A percentile compares a stretch with the other conserved stretches of the same genome.
phyloP scores from a whole-genome alignment of 1,140 invertebrate genomes.

The Ptiloglossa arizonensis region DNA sequence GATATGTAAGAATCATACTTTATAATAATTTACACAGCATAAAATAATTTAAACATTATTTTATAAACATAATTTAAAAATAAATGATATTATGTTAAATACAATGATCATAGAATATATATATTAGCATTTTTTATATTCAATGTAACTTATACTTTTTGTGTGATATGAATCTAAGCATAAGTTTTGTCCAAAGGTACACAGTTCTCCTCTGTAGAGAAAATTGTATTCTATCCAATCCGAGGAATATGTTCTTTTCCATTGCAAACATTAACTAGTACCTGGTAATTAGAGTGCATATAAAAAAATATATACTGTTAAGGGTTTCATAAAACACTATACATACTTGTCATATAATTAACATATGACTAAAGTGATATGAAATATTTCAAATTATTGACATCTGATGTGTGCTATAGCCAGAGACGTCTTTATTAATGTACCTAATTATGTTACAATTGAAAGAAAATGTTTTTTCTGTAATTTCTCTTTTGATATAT shows the following conservation, averaged over 20 bases:
- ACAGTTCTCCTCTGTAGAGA: background rate
- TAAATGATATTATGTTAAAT: conserved; percentile 5
- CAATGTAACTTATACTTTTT: background rate
- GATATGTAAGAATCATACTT: background rate
- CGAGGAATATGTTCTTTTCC: conserved; percentile 11
- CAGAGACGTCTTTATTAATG: background rate
- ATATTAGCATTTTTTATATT: conserved; percentile 7
- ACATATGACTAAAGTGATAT: conserved; percentile 20
- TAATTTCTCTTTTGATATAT: background rate
- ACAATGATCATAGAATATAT: background rate
- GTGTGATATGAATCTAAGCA: background rate
- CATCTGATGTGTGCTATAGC: conserved; percentile 15
- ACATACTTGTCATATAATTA: conserved; percentile 28
- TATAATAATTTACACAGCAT: background rate
- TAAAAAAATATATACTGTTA: conserved; percentile 23
- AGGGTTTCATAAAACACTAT: conserved; percentile 9
- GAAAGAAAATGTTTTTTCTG: background rate
- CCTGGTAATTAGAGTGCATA: conserved; percentile 38
- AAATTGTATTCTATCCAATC: conserved; percentile 9
- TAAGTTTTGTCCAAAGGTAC: conserved; percentile 32
- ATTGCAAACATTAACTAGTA: conserved; percentile 43
- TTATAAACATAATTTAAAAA: conserved; percentile 20
- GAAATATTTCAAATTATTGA: conserved; percentile 20
- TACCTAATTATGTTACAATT: background rate
- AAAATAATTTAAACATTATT: conserved; percentile 12